These are phyloP conservation scores for Meleagris gallopavo DNA, from an alignment of 2,113 vertebrate genomes.

Conservation along the genomic window DNA sequence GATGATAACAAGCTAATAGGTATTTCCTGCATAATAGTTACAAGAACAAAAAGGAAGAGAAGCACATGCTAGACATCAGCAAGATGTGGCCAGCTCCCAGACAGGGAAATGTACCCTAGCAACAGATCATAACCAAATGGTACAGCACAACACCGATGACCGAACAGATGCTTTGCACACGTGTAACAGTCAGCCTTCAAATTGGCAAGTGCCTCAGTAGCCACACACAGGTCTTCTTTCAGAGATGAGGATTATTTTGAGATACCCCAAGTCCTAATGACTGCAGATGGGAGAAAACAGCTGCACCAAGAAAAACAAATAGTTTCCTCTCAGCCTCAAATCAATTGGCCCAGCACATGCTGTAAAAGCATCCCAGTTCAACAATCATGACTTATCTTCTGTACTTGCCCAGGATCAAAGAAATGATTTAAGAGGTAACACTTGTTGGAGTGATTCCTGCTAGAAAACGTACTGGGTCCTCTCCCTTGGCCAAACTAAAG, in stretches of 20 bases:
- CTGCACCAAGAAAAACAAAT: not conserved
- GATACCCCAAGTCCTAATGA: not conserved
- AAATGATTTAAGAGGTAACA: not conserved
- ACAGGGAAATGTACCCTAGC: conserved; percentile 37
- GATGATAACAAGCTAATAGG: conserved; percentile 68
- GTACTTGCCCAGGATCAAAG: not conserved
- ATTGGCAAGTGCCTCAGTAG: not conserved
- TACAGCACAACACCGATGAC: not conserved
- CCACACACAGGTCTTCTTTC: not conserved
- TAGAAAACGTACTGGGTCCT: not conserved
- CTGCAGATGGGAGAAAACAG: conserved; percentile 26
- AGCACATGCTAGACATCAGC: conserved; percentile 50
- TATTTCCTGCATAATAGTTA: conserved; percentile 63
- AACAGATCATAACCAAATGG: conserved; percentile 47
- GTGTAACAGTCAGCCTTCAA: not conserved
- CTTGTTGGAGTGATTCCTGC: not conserved
- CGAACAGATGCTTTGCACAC: fast-evolving
- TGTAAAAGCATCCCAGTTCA: not conserved
- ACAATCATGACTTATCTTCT: not conserved
- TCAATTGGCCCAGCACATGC: not conserved
- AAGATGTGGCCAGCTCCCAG: conserved; percentile 28
- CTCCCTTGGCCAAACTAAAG: not conserved
- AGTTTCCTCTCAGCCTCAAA: not conserved
- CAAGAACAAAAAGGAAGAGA: conserved; percentile 42
- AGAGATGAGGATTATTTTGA: not conserved